Base-by-base conservation (phyloP, 2,888 invertebrate genomes). In the Brachylomia viminalis region DNA sequence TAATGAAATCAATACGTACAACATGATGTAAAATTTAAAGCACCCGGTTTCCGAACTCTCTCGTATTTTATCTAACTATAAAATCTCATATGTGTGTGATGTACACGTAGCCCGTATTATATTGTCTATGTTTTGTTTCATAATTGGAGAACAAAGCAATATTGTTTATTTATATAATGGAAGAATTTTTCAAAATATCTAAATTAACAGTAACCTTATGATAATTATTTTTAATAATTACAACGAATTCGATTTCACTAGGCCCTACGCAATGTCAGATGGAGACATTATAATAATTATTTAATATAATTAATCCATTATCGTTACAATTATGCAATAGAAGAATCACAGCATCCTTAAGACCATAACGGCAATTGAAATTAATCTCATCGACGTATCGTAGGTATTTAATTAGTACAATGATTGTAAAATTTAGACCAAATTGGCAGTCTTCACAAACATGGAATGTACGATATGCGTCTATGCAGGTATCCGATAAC, bases 391-490 rank as follows among this genome's bases (percentile, higher is more conserved):
- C 95, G 95, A 95, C 95, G 94, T 95, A 95, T 95, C 95, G 95
- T 95, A 95, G 93, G 93, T 95, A 94, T 93, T 94, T 95, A 94
- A 94, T 92, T 92, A 94, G 90, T 94, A 94, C 92, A 94, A 94
- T 95, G 94, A 94, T 95, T 96, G 95, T 96, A 96, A 95, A 96
- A 96, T 96, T 96, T 96, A 96, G 96, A 96, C 96, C 96, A 96
- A 96, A 95, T 95, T 95, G 95, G 96, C 96, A 96, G 96, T 96
- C 96, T 96, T 96, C 92, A 96, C 95, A 95, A 96, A 96, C 94
- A 95, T 96, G 96, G 96, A 96, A 96, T 96, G 96, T 96, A 95
- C 95, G 96, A 96, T 96, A 96, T 96, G 96, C 96, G 96, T 95
- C 95, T 96, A 95, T 95, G 95, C 95, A 95, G 95, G 95, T 95